phyloP scores from a whole-genome alignment of 2,797 vertebrate species.

The Brotula barbata region DNA sequence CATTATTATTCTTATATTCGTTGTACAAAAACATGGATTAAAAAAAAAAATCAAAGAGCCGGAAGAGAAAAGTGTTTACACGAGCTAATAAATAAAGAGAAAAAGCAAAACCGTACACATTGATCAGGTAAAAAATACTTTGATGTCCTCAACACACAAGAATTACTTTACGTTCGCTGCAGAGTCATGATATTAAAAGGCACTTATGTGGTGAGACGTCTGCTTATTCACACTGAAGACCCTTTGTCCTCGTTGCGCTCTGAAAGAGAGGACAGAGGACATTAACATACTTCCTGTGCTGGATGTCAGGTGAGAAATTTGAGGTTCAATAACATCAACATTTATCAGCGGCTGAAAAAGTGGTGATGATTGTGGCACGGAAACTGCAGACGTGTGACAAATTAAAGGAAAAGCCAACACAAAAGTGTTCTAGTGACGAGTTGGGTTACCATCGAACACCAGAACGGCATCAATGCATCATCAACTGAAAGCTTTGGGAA shows the following conservation, averaged over 20 bases:
- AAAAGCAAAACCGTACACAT: constrained; percentile 18
- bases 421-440: too few relatives aligned
- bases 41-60: constrained; percentile 27
- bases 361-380: too few relatives aligned
- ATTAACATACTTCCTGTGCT: constrained; percentile 36
- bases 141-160: constrained; percentile 2
- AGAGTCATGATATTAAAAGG: constrained; percentile 7
- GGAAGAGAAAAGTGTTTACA: constrained; percentile 21
- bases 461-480: too few relatives aligned
- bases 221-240: constrained; percentile 50
- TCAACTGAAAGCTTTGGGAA: too few relatives aligned
- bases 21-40: constrained; percentile 50
- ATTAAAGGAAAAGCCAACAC: too few relatives aligned
- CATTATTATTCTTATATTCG: constrained; percentile 24
- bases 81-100: constrained; percentile 57
- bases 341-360: not conserved
- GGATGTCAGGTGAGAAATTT: not conserved
- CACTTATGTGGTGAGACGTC: constrained; percentile 1
- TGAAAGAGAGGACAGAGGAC: constrained; percentile 59
- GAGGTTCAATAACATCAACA: too few relatives aligned
- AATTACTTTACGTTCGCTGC: constrained; percentile 10
- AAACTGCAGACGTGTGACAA: too few relatives aligned
- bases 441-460: too few relatives aligned
- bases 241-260: constrained; percentile 71
- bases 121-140: constrained; percentile 22